Percentiles rank a stretch among this genome's conserved stretches.
phyloP scores from a whole-genome alignment of 2,113 vertebrate species.

The Lethenteron reissneri region DNA sequence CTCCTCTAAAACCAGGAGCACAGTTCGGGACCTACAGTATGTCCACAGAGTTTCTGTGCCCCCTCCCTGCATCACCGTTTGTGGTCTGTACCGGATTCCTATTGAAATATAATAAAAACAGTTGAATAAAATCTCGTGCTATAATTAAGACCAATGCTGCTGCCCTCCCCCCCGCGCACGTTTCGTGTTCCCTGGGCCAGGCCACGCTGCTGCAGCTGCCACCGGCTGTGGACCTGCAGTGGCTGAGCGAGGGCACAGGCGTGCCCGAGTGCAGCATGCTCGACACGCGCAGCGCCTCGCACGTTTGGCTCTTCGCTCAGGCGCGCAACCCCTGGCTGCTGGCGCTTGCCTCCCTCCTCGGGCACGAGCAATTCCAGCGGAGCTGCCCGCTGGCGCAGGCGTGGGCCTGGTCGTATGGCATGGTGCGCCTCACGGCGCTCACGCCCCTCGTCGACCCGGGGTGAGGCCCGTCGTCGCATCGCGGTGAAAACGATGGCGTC shows the following conservation, averaged over 20 bases:
- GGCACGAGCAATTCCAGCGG: conserved; percentile 83
- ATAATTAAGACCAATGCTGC: too few species aligned
- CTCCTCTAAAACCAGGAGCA: too few species aligned
- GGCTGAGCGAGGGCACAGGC: conserved; percentile 88
- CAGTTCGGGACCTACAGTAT: too few species aligned
- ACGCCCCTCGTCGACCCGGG: conserved; percentile 88
- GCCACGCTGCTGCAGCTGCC: conserved; percentile 1
- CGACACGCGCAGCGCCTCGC: conserved; percentile 86
- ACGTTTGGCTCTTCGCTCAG: conserved; percentile 95
- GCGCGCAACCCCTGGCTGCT: conserved; percentile 92
- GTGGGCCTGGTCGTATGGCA: conserved; percentile 87
- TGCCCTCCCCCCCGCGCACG: too few species aligned
- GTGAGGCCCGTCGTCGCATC: conserved; percentile 22
- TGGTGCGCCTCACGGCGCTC: conserved; percentile 71
- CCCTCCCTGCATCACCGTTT: too few species aligned
- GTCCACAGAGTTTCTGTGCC: too few species aligned
- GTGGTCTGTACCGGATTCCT: too few species aligned
- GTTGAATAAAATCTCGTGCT: too few species aligned
- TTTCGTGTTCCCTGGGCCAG: too few species aligned
- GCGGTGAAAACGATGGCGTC: too few species aligned
- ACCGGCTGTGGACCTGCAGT: conserved; percentile 79
- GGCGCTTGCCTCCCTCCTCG: conserved; percentile 84
- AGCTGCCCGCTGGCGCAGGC: conserved; percentile 81
- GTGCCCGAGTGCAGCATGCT: conserved; percentile 82
- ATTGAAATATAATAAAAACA: too few species aligned